phyloP scores from a whole-genome alignment of 2,113 vertebrate species.

The Pelecanoides urinatrix region DNA sequence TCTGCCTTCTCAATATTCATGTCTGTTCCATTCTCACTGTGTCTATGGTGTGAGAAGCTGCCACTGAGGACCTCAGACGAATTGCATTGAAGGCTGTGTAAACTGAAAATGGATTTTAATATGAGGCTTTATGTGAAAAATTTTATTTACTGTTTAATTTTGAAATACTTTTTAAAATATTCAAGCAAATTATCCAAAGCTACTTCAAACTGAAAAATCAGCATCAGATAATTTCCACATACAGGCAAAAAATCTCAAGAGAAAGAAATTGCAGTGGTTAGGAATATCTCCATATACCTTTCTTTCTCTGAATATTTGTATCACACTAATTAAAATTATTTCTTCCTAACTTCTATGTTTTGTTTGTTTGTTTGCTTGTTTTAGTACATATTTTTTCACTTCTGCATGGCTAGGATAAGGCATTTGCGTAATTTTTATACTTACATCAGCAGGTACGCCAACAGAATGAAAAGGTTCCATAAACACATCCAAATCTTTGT shows the following conservation, averaged over 20 bases:
- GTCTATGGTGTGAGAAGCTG: background rate
- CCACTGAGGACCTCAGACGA: background rate
- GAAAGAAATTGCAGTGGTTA: background rate
- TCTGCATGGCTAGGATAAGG: background rate
- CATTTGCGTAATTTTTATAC: background rate
- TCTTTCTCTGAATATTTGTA: background rate
- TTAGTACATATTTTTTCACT: background rate
- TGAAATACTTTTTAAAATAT: background rate
- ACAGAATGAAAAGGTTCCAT: background rate
- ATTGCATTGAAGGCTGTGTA: fast-evolving
- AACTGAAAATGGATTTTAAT: background rate
- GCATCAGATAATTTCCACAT: background rate
- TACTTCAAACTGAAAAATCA: background rate
- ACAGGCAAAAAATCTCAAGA: background rate
- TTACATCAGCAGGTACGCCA: background rate
- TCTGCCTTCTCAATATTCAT: background rate
- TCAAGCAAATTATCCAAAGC: background rate
- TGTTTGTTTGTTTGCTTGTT: background rate
- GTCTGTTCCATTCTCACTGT: background rate
- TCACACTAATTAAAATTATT: background rate
- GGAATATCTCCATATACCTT: background rate
- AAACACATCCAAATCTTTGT: background rate
- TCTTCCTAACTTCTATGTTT: background rate
- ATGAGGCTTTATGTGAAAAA: background rate
- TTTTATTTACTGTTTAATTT: background rate